Evolutionary conservation across 1,140 invertebrate species (phyloP).

Genomic region (Oncopodura yosiiana): DNA sequence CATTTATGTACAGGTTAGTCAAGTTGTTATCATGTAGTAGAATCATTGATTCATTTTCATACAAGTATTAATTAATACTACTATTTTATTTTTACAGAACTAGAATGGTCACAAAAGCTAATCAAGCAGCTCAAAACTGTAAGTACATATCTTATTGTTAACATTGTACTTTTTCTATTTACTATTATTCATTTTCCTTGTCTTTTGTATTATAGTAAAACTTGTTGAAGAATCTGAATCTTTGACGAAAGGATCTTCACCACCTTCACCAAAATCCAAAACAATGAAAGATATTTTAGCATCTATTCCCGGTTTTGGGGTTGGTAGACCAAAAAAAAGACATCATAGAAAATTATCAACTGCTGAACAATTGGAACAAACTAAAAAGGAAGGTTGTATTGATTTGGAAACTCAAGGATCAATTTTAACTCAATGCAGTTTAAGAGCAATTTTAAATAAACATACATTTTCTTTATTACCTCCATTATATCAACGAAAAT

Average conservation of each 20-base stretch:
- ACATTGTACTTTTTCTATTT: not conserved
- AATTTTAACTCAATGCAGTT: conserved; percentile 83
- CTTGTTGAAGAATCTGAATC: not conserved
- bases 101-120: conserved; percentile 27
- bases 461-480: conserved; percentile 82
- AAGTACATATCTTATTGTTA: conserved; percentile 7
- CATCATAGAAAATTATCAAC: conserved; percentile 74
- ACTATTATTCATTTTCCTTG: not conserved
- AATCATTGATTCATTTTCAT: not conserved
- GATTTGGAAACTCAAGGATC: conserved; percentile 95
- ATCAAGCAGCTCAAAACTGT: conserved; percentile 27
- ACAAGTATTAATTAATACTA: no score
- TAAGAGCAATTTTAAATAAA: conserved; percentile 70
- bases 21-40: not conserved
- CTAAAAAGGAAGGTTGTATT: conserved; percentile 74
- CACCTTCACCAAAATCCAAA: conserved; percentile 33
- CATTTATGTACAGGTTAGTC: not conserved
- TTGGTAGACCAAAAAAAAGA: conserved; percentile 61
- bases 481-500: conserved; percentile 78
- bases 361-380: conserved; percentile 83
- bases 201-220: not conserved
- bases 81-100: no score
- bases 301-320: conserved; percentile 78
- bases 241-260: conserved; percentile 1
- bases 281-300: conserved; percentile 80